A percentile compares a stretch with the other conserved stretches of the same genome.
These are phyloP conservation scores for Catharus ustulatus DNA, from an alignment of 2,797 vertebrate genomes.

Conservation along the genomic window DNA sequence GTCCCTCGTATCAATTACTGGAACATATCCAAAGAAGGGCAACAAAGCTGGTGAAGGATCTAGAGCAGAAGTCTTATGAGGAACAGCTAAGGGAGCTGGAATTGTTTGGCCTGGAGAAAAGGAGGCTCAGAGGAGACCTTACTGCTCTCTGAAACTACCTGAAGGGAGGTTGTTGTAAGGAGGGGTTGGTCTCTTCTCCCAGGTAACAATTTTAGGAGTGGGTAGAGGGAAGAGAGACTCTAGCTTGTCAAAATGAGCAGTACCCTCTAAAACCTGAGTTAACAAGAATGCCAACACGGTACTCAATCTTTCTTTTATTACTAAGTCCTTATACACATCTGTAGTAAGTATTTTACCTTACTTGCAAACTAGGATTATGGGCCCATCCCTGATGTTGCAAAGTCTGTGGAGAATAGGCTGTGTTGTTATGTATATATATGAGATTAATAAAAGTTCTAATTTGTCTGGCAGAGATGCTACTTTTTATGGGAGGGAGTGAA, in stretches of 20 bases:
- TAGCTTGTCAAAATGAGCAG: constrained; percentile 33
- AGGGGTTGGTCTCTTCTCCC: background rate
- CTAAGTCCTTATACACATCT: background rate
- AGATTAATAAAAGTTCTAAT: background rate
- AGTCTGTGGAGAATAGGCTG: background rate
- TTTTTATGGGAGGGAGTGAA: background rate
- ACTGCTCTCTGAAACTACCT: accelerated
- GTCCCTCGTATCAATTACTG: background rate
- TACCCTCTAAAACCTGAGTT: background rate
- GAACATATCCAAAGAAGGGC: background rate
- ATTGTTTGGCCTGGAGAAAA: background rate
- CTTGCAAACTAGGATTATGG: background rate
- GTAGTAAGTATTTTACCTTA: background rate
- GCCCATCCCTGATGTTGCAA: background rate
- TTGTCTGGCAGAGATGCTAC: background rate
- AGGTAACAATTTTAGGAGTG: background rate
- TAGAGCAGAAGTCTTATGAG: background rate
- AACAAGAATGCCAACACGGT: background rate
- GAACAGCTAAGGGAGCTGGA: background rate
- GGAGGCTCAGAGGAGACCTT: background rate
- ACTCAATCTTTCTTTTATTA: background rate
- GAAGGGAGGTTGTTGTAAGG: background rate
- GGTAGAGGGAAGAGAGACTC: background rate
- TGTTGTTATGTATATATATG: background rate
- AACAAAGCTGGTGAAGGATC: background rate